Base-by-base conservation (phyloP, 2,888 invertebrate species). In the Minunthozetes semirufus region DNA sequence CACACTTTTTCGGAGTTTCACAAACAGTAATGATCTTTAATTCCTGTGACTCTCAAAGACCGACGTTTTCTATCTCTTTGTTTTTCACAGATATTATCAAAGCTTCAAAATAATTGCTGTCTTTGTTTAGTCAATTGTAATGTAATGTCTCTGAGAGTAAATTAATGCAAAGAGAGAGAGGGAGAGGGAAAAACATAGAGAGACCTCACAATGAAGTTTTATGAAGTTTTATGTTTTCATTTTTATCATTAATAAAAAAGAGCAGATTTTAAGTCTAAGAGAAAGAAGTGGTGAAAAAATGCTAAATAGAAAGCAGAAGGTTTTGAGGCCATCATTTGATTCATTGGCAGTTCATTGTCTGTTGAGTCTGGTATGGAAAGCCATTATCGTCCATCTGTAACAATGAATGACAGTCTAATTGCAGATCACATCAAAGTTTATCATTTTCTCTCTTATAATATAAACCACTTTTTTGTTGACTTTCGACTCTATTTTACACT, bases 371-470 rank as follows among this genome's bases (percentile, higher is more conserved):
- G 38, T 33, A 4, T 11, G 11, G 46, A 22, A 70, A 48, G 46
- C 46, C 48, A 70, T 70, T 70, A 70, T 70, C 70, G 70, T 70
- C 70, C 70, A 70, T 48, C 70, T 70, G 70, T 70, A 70, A 70
- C 70, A 70, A 70, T 70, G 46, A 70, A 70, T 70, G 46, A 70
- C 70, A 70, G 46, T 48, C 46, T 70, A 70, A 70, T 70, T 70
- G 70, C 48, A 70, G 48, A 46, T 66, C n/a, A 38, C 70, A 48
- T 70, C 70, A 70, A 48, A 46, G 46, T 70, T 70, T 70, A 48
- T 70, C 70, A 25, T 70, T 70, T 68, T 48, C 70, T 48, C 8
- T 48, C 48, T 48, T 46, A 66, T 66, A 33, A 66, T 66, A 66
- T 70, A 48, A 70, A 70, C 70, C 27, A 70, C 70, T 70, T 70